Percentiles rank a stretch among this genome's conserved stretches.
These are phyloP conservation scores for Poeciliopsis retropinna DNA, from an alignment of 2,113 vertebrate genomes.

Conservation along the genomic window DNA sequence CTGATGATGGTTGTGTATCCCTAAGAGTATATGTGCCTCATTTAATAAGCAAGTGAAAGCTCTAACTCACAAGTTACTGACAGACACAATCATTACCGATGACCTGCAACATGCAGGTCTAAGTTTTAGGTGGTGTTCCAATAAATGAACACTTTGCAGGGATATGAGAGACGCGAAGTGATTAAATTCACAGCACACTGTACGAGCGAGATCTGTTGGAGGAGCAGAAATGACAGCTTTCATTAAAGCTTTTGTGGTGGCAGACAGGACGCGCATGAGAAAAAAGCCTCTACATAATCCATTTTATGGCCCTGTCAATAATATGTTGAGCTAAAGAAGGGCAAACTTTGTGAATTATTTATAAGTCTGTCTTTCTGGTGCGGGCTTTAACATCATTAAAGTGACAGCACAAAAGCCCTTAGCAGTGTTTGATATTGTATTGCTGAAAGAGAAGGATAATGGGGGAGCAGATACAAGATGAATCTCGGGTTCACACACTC, in stretches of 20 bases:
- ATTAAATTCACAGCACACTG: constrained; percentile 34
- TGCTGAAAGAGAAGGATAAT: constrained; percentile 67
- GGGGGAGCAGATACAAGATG: constrained; percentile 38
- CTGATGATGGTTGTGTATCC: background rate
- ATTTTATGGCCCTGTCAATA: constrained; percentile 72
- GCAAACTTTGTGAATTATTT: constrained; percentile 76
- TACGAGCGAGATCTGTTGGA: constrained; percentile 41
- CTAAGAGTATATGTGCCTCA: background rate
- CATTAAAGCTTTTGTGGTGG: constrained; percentile 52
- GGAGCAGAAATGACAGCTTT: constrained; percentile 61
- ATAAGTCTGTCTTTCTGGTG: constrained; percentile 67
- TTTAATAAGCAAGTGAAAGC: constrained; percentile 4
- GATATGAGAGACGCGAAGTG: constrained; percentile 24
- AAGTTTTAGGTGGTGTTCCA: constrained; percentile 19
- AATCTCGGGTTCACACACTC: constrained; percentile 32
- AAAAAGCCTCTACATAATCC: constrained; percentile 63
- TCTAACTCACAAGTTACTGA: constrained; percentile 15
- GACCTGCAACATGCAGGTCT: constrained; percentile 11
- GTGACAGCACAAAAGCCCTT: constrained; percentile 59
- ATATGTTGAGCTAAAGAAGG: constrained; percentile 67
- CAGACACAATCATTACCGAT: constrained; percentile 21
- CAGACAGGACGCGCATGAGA: constrained; percentile 33
- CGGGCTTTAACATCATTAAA: constrained; percentile 63
- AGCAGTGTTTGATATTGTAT: constrained; percentile 65
- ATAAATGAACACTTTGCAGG: constrained; percentile 22